Conservation (phyloP, 1,140 invertebrate genomes). For the Bursaphelenchus mucronatus region DNA sequence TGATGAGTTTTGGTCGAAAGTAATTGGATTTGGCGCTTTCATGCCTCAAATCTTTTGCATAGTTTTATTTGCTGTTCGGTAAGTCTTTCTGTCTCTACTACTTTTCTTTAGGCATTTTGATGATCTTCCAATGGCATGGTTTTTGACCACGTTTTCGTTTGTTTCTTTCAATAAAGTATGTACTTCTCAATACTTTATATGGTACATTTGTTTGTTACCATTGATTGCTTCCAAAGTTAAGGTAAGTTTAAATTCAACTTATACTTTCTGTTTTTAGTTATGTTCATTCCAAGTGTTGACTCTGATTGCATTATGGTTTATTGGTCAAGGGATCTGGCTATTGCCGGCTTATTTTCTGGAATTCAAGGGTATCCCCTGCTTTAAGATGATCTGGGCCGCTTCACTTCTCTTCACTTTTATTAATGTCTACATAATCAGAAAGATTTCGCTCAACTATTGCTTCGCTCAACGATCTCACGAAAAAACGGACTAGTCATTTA, state of each 20-base stretch:
- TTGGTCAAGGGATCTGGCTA: slow-evolving; percentile 80
- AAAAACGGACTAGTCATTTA: slow-evolving; percentile 14
- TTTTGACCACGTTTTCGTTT: slow-evolving; percentile 78
- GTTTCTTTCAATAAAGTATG: slow-evolving; percentile 92
- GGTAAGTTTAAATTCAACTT: slow-evolving; percentile 22
- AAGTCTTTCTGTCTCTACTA: slow-evolving; percentile 54
- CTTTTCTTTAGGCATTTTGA: slow-evolving; percentile 56
- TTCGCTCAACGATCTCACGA: slow-evolving; percentile 4
- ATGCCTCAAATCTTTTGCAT: slow-evolving; percentile 73
- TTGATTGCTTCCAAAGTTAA: slow-evolving; percentile 64
- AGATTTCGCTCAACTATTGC: slow-evolving; percentile 26
- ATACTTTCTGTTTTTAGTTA: slow-evolving; percentile 36
- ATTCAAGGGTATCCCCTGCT: slow-evolving; percentile 78
- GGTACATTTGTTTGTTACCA: slow-evolving; percentile 85
- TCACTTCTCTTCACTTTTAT: slow-evolving; percentile 63
- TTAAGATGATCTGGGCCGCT: slow-evolving; percentile 65
- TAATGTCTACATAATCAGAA: slow-evolving; percentile 58
- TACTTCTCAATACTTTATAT: slow-evolving; percentile 95
- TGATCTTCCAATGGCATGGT: slow-evolving; percentile 77
- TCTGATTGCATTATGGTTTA: slow-evolving; percentile 70
- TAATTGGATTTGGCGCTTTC: slow-evolving; percentile 70
- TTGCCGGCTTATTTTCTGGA: slow-evolving; percentile 82
- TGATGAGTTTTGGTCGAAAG: slow-evolving; percentile 54
- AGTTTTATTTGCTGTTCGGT: slow-evolving; percentile 69
- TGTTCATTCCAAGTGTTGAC: slow-evolving; percentile 8